A percentile compares a stretch with the other conserved stretches of the same genome.
These are phyloP conservation scores for Smittia aterrima DNA, from an alignment of 2,888 invertebrate genomes.

Conservation along the genomic window DNA sequence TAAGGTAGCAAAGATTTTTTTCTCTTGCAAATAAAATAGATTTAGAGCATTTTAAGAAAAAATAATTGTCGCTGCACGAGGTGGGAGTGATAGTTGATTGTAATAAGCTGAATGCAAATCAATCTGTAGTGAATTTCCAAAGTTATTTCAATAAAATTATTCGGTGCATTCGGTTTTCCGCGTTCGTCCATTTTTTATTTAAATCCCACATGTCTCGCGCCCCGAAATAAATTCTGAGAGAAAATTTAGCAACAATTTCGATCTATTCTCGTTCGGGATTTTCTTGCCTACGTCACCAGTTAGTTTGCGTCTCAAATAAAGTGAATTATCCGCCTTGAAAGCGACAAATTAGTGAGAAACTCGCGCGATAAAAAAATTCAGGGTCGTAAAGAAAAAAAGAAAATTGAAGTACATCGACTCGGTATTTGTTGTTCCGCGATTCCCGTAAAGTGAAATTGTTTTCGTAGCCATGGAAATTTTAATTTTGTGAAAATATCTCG, in stretches of 20 bases:
- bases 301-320: not conserved
- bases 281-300: not conserved
- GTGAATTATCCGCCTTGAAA: not conserved
- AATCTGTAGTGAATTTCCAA: not conserved
- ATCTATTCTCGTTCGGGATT: not conserved
- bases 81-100: too few species aligned
- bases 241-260: not conserved
- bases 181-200: conserved; percentile 37
- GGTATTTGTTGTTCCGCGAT: conserved; percentile 17
- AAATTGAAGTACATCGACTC: conserved; percentile 26
- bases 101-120: too few species aligned
- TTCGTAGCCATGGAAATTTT: conserved; percentile 37
- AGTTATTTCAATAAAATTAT: conserved; percentile 10
- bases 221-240: conserved; percentile 5
- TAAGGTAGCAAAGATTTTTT: too few species aligned
- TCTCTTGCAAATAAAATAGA: too few species aligned
- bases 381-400: conserved; percentile 1
- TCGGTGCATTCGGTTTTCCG: conserved; percentile 34
- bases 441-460: conserved; percentile 2
- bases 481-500: not conserved
- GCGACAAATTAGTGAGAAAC: not conserved
- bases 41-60: too few species aligned
- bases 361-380: conserved; percentile 27
- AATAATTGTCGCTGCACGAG: too few species aligned
- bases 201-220: conserved; percentile 29